Evolutionary conservation across 2,888 invertebrate species (phyloP).

Genomic region (Frankliniella intonsa): DNA sequence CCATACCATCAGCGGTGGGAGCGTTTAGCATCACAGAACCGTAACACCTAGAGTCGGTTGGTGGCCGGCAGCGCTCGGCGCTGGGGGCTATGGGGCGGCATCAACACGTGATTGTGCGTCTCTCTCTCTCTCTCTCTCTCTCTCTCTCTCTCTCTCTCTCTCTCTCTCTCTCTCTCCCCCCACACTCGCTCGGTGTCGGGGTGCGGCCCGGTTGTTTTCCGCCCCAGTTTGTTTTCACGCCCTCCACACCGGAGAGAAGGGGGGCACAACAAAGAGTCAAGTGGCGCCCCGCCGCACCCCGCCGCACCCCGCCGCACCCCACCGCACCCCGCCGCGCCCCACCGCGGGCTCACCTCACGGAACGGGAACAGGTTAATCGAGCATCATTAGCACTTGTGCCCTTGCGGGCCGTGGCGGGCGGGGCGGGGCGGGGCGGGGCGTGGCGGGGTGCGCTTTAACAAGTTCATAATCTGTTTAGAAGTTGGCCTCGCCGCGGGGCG

Average conservation of each 20-base stretch:
- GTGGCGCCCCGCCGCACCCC: background rate
- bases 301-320: background rate
- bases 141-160: background rate
- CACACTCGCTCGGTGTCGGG: no score
- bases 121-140: background rate
- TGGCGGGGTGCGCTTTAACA: background rate
- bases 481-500: background rate
- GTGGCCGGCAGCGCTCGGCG: background rate
- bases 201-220: no score
- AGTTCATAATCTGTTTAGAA: conserved; percentile 27
- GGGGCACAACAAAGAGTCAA: no score
- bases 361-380: conserved; percentile 9
- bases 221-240: background rate
- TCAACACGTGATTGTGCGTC: conserved; percentile 11
- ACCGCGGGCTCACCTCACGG: background rate
- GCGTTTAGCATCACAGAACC: conserved; percentile 1
- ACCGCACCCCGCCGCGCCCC: background rate
- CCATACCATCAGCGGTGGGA: background rate
- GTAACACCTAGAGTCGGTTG: background rate
- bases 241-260: no score
- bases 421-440: background rate
- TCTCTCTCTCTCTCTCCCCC: conserved; percentile 1
- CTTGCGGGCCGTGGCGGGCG: background rate
- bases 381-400: conserved; percentile 1
- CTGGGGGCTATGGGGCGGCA: background rate